phyloP scores from a whole-genome alignment of 1,140 invertebrate species.

The Tetramorium simillimum region DNA sequence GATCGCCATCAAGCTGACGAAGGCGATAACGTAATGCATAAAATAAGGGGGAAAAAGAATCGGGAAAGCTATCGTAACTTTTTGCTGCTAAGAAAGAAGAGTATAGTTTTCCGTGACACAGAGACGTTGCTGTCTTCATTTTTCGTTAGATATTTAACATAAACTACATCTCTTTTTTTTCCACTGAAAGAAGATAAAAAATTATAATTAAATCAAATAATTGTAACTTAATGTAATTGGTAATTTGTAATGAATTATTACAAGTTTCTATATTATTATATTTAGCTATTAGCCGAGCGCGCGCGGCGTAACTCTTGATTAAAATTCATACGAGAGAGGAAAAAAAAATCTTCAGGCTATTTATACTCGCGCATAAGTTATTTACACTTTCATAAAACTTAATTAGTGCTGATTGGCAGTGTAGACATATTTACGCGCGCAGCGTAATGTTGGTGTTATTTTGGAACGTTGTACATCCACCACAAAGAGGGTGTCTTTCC shows the following conservation, averaged over 20 bases:
- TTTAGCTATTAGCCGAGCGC: no score
- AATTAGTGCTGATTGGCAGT: neutral
- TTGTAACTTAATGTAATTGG: neutral
- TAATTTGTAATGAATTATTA: neutral
- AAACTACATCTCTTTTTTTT: neutral
- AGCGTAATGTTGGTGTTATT: neutral
- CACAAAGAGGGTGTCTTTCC: neutral
- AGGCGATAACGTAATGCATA: slow-evolving; percentile 25
- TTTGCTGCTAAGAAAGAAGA: neutral
- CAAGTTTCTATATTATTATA: neutral
- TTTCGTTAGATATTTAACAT: neutral
- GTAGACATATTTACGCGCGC: neutral
- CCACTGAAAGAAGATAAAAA: neutral
- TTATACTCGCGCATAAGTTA: slow-evolving; percentile 1
- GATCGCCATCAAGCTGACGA: neutral
- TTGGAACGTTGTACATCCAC: neutral
- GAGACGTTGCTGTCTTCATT: neutral
- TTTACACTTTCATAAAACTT: neutral
- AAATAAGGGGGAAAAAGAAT: neutral
- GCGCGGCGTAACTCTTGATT: neutral
- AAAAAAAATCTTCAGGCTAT: neutral
- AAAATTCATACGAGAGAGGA: neutral
- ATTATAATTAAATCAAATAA: neutral
- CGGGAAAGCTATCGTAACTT: neutral
- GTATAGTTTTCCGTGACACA: neutral